Base-by-base conservation (phyloP, 1,140 invertebrate genomes). In the Drosophila prosaltans region DNA sequence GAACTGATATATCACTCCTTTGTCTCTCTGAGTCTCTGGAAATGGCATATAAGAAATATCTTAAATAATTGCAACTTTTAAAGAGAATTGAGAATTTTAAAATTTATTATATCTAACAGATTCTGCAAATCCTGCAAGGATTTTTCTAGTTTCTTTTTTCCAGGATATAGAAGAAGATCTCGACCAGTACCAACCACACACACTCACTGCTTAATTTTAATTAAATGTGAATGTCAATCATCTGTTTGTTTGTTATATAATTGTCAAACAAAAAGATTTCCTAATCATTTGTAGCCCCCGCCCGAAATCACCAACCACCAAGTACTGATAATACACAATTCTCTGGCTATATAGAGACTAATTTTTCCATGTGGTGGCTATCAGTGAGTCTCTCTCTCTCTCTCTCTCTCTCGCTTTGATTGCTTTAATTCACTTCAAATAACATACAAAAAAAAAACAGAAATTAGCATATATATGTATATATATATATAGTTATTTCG, bases 281-380 rank as follows among this genome's bases (percentile, higher is more conserved):
- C 32, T 36, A 36, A 36, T 48, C 45, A 48, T 26, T 51, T 2
- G 8, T 24, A 21, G 21, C 45, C 21, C 45, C 45, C 24, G 16
- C 16, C 16, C 16, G 16, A 16, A 16, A 36, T 4, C 32, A 5
- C 32, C 32, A 36, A 2, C 32, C 32, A 2, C 32, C 32, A 36
- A 36, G 32, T 36, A 24, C 45, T 51, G 45, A 51, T 51, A 51
- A 51, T 51, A 8, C 21, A 51, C 21, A 21, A 51, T 10, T 21
- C 16, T 24, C 45, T 48, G 45, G 9, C 45, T 48, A 16, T 48
- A 16, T 48, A 21, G 16, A 48, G 16, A 21, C 24, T 8, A 51
- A 51, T 51, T 51, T 51, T 51, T 51, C 45, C 45, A 43, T n/a
- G 21, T 8, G 45, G 24, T 51, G 45, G 24, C 45, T 51, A 26